A percentile compares a stretch with the other conserved stretches of the same genome.
Conservation (phyloP, 2,888 invertebrate species). For the Nephrotoma appendiculata region DNA sequence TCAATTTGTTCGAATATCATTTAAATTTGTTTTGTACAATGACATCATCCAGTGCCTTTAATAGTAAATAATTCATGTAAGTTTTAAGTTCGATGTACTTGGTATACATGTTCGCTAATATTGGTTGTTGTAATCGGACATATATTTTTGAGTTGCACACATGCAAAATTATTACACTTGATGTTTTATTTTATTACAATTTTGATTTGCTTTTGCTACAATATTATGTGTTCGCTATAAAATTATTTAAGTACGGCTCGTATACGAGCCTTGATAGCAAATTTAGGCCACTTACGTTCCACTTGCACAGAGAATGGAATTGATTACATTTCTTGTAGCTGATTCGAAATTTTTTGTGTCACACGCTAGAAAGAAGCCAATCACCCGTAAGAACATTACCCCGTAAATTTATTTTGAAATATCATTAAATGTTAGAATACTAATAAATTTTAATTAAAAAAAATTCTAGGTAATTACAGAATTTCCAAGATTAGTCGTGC, state of each 20-base stretch:
- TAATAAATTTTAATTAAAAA: no score
- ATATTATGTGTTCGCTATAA: background rate
- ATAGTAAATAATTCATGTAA: conserved; percentile 38
- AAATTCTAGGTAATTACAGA: no score
- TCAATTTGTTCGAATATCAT: background rate
- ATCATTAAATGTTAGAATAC: no score
- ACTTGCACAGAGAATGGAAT: no score
- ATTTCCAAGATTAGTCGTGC: no score
- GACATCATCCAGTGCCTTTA: conserved; percentile 37
- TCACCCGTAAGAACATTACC: no score
- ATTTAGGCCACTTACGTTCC: no score
- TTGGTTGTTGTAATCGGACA: background rate
- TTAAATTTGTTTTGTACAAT: background rate
- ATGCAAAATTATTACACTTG: background rate
- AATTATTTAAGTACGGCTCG: background rate
- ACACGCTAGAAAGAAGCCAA: no score
- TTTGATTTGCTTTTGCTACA: background rate
- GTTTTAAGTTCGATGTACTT: conserved; percentile 15
- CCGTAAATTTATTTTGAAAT: no score
- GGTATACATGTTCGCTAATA: background rate
- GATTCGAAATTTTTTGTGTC: no score
- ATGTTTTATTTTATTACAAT: background rate
- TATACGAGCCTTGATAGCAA: background rate
- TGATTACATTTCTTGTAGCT: no score
- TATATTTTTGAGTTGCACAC: background rate